These are phyloP conservation scores for Brienomyrus longianalis DNA, from an alignment of 2,113 vertebrate species.

Conservation along the genomic window DNA sequence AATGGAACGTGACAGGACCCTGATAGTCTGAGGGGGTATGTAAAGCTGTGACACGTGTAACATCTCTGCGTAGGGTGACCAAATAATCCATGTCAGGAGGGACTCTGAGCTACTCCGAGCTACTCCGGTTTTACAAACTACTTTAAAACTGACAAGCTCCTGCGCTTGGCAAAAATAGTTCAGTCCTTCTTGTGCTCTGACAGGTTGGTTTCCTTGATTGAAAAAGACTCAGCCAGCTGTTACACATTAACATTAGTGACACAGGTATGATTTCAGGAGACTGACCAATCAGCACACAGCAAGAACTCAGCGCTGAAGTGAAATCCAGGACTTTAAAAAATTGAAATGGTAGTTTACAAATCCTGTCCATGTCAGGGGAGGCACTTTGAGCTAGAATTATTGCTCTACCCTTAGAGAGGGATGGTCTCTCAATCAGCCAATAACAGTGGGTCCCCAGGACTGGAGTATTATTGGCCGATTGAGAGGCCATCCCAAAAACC, in stretches of 20 bases:
- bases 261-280: not conserved
- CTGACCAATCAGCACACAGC: not conserved
- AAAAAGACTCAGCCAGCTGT: not conserved
- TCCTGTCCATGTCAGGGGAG: too few species aligned
- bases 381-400: too few species aligned
- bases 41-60: not conserved
- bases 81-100: not conserved
- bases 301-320: not conserved
- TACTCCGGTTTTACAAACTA: not conserved
- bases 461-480: too few species aligned
- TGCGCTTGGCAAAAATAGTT: not conserved
- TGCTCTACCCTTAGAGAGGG: not conserved
- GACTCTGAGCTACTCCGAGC: not conserved
- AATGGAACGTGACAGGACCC: not conserved
- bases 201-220: not conserved
- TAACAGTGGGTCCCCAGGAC: too few species aligned
- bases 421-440: too few species aligned
- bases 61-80: not conserved
- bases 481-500: too few species aligned
- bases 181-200: not conserved
- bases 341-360: not conserved
- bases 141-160: not conserved
- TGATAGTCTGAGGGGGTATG: not conserved
- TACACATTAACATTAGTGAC: not conserved
- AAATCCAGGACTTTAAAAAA: not conserved